Evolutionary conservation across 2,888 invertebrate species (phyloP).

Genomic region (Caenorhabditis sp.): DNA sequence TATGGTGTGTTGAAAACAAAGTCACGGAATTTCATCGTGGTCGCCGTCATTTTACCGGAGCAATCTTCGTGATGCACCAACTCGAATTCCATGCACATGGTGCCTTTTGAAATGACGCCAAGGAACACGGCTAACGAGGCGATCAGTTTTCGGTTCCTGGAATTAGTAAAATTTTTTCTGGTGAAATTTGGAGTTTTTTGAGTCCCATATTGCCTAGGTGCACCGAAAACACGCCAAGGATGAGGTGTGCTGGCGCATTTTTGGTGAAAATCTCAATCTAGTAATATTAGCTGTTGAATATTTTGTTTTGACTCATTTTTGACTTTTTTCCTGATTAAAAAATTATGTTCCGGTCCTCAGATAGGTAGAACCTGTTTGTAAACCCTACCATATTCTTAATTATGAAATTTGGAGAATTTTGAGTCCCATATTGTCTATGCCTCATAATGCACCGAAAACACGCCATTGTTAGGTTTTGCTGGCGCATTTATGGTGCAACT

Average conservation of each 20-base stretch:
- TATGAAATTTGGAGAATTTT: conserved; percentile 60
- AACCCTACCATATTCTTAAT: conserved; percentile 42
- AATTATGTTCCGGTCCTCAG: too few relatives aligned
- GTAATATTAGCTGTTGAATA: too few relatives aligned
- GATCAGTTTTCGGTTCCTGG: conserved; percentile 40
- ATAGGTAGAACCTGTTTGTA: conserved; percentile 29
- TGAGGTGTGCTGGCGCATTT: too few relatives aligned
- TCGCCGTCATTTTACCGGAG: conserved; percentile 57
- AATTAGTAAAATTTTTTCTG: too few relatives aligned
- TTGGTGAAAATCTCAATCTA: too few relatives aligned
- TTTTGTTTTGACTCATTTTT: too few relatives aligned
- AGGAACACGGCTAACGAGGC: conserved; percentile 55
- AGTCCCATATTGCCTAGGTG: too few relatives aligned
- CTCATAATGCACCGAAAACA: conserved; percentile 52
- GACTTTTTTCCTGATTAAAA: too few relatives aligned
- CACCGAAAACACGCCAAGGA: too few relatives aligned
- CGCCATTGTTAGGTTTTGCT: conserved; percentile 46
- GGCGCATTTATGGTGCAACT: conserved; percentile 31
- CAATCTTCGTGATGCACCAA: conserved; percentile 53
- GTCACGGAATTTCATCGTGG: conserved; percentile 48
- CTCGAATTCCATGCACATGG: conserved; percentile 65
- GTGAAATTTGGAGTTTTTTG: too few relatives aligned
- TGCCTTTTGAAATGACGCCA: conserved; percentile 62
- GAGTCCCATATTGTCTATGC: conserved; percentile 61
- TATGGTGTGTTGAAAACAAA: conserved; percentile 65